Evolutionary conservation across 2,888 invertebrate genomes (phyloP).

Genomic region (Apoderus coryli): DNA sequence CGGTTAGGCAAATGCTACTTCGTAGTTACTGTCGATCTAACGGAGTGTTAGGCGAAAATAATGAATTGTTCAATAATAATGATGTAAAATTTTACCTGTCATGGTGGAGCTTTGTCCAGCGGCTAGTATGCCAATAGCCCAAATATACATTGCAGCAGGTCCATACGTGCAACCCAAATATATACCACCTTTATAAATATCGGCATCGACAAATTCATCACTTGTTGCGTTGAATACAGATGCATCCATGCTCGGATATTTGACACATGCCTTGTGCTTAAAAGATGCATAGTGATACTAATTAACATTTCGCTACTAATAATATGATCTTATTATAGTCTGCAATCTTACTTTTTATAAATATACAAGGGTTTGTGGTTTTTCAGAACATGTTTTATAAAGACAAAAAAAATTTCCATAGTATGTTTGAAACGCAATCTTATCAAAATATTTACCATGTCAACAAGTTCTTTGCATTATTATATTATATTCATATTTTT

Average conservation of each 20-base stretch:
- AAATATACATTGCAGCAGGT: conserved; percentile 63
- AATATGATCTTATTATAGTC: too few species aligned
- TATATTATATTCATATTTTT: too few species aligned
- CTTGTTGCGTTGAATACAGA: conserved; percentile 34
- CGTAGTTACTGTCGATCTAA: too few species aligned
- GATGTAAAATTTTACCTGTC: conserved; percentile 41
- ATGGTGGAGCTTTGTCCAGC: conserved; percentile 76
- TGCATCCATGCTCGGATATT: conserved; percentile 27
- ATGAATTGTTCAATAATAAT: too few species aligned
- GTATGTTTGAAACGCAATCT: conserved; percentile 2
- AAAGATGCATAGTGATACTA: not conserved
- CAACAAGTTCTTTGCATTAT: too few species aligned
- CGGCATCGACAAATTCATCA: conserved; percentile 42
- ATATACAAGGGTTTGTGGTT: too few species aligned
- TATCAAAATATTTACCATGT: conserved; percentile 16
- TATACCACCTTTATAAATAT: conserved; percentile 59
- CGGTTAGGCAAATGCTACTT: too few species aligned
- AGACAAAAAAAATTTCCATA: not conserved
- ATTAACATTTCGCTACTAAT: too few species aligned
- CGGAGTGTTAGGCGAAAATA: too few species aligned
- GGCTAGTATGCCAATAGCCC: conserved; percentile 70
- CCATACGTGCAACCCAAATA: conserved; percentile 68
- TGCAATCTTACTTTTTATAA: too few species aligned
- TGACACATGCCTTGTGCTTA: conserved; percentile 26
- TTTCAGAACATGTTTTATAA: too few species aligned